These are phyloP conservation scores for Zaprionus nigranus DNA, from an alignment of 1,140 invertebrate species.

Conservation along the genomic window DNA sequence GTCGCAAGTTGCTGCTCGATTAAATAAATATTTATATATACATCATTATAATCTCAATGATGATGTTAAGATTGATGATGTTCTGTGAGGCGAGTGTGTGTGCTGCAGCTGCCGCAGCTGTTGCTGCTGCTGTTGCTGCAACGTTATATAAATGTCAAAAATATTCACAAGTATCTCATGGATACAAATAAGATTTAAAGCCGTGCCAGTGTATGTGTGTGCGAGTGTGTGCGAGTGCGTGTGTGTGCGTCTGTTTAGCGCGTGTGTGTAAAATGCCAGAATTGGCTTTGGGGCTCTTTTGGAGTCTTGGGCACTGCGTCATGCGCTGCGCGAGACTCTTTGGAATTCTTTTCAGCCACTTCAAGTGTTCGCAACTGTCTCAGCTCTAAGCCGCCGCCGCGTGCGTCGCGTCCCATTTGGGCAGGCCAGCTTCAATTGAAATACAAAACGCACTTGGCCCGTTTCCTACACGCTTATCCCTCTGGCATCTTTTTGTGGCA, in stretches of 20 bases:
- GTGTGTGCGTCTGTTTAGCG: conserved; percentile 29
- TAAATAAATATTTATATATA: background rate
- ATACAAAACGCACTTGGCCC: conserved; percentile 67
- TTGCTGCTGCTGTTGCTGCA: conserved; percentile 49
- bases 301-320: conserved; percentile 56
- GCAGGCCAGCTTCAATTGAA: conserved; percentile 62
- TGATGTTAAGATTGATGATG: background rate
- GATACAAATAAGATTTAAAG: conserved; percentile 67
- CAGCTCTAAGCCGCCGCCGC: conserved; percentile 17
- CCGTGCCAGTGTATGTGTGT: conserved; percentile 4
- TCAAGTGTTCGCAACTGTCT: conserved; percentile 53
- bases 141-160: conserved; percentile 77
- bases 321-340: conserved; percentile 50
- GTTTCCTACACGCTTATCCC: conserved; percentile 57
- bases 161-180: conserved; percentile 54
- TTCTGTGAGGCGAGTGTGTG: no score
- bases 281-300: conserved; percentile 58
- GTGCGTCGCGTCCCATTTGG: conserved; percentile 2
- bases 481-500: conserved; percentile 22
- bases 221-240: no score
- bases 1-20: background rate
- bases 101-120: conserved; percentile 46
- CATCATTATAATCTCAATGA: conserved; percentile 3
- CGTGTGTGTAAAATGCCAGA: conserved; percentile 50
- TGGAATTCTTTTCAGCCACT: conserved; percentile 68